Base-by-base conservation (phyloP, 2,113 vertebrate species). In the Callocephalon fimbriatum region DNA sequence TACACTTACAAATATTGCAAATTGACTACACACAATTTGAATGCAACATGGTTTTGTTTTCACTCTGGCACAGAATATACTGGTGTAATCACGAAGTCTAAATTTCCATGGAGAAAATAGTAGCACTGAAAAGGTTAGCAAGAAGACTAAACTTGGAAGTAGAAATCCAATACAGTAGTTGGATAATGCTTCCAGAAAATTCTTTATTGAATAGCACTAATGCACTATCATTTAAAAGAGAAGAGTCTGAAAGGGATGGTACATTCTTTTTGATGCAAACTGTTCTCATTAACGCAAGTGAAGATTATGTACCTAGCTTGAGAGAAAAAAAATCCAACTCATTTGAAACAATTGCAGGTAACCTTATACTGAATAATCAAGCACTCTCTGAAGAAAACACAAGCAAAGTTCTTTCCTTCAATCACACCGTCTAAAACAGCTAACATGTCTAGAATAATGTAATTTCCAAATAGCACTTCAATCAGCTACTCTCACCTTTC, bases 391-490 rank as follows among this genome's bases (percentile, higher is more conserved):
- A 92, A 84, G 19, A 81, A 65, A 95, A 78, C 32, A 89, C 18
- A 66, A 80, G 68, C 35, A 80, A 70, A 71, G 68, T 68, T 79
- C 32, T 75, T 90, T 66, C 51, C 65, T 54, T 80, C 40, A 81
- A 32, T 77, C 63, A 90, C 25, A 95, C 37, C 20, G 18, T 27
- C 74, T 94, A 58, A 96, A 93, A 37, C 8, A 54, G 71, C 23
- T 67, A 83, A 83, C 26, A n/a, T 12, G 1, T 37, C 51, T 70
- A 83, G 40, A 93, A 90, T 53, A 96, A 90, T 44, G 32, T 37
- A 32, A 96, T 95, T 95, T 92, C 51, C 37, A 86, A 96, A 81
- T 22, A 94, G 88, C 90, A 94, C 59, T 97, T 95, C 62, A 93
- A 66, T 95, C 86, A 94, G 54, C 63, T 81, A 51, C 47, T 81